These are phyloP conservation scores for Harpagoxenus sublaevis DNA, from an alignment of 2,888 invertebrate species.

Conservation along the genomic window DNA sequence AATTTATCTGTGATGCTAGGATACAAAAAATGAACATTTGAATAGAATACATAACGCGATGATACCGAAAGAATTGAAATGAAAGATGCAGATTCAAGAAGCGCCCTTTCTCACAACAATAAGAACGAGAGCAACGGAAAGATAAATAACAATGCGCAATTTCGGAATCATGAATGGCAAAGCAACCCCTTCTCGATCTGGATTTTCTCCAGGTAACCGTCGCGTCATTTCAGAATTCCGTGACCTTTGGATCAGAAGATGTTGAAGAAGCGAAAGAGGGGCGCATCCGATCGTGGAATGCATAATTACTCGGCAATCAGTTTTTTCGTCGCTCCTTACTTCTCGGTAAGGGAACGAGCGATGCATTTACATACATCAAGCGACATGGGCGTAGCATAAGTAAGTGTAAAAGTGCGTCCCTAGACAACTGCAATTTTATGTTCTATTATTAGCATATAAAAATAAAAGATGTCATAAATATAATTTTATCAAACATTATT, in stretches of 20 bases:
- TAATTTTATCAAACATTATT: neutral
- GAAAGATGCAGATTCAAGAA: conserved; percentile 12
- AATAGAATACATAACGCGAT: neutral
- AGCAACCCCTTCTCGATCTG: conserved; percentile 20
- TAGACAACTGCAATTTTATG: neutral
- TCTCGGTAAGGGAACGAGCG: conserved; percentile 51
- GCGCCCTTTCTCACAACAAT: neutral
- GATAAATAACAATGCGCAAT: conserved; percentile 41
- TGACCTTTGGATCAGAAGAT: conserved; percentile 31
- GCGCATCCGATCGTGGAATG: conserved; percentile 56
- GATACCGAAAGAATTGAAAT: neutral
- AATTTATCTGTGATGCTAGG: neutral
- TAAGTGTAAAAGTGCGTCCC: neutral
- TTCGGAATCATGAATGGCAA: conserved; percentile 31
- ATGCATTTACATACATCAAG: conserved; percentile 65
- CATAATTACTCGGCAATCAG: conserved; percentile 72
- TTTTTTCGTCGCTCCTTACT: conserved; percentile 64
- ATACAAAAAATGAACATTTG: conserved; percentile 1
- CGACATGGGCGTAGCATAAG: conserved; percentile 17
- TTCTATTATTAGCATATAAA: neutral
- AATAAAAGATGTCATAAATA: neutral
- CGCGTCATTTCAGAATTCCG: conserved; percentile 13
- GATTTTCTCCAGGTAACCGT: conserved; percentile 39
- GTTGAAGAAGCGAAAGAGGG: conserved; percentile 43
- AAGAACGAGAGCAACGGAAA: conserved; percentile 35